Evolutionary conservation across 2,797 vertebrate genomes (phyloP), one percentile per base, ranked within the genome.

Genomic region (Diceros bicornis): DNA sequence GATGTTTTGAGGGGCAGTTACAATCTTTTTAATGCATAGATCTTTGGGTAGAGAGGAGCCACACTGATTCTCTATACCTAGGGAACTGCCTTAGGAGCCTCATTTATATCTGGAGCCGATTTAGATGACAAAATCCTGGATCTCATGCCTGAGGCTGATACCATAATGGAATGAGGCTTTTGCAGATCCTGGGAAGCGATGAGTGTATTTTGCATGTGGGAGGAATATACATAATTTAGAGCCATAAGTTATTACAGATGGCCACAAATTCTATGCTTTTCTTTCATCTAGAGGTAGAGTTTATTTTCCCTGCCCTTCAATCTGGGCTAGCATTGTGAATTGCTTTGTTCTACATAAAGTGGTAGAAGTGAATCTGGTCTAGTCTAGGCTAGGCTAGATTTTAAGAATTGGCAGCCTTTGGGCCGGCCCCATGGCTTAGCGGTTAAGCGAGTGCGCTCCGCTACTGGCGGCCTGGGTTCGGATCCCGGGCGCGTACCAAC

Each of bases 171-270:
- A 69, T 71, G 89, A 81, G 23, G 23, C 8, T 61, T 59, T 79
- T 72, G 10, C 44, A 6, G 55, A 57, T 81, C 44, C 82, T 52
- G 55, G 75, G 44, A 90, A 82, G 29, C 27, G 14, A 69, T 59
- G 13, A 61, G 32, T 69, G 1, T 79, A 85, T 79, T 82, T 74
- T 86, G 79, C 25, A 62, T 55, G 13, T 69, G 47, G 20, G 34
- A 78, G 10, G 37, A 52, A 59, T 52, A 52, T 59, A 87, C 77
- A 32, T 91, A n/a, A 88, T 71, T 93, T 72, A 83, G 77, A 84
- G 16, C 55, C 23, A 41, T 37, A 59, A 13, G 3, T 90, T 89
- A n/a, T 88, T 64, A 86, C 77, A 93, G 14, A 81, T 64, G 25
- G 32, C 18, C 27, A 66, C 44, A 72, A 59, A 82, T 29, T 66